Conservation (phyloP, 2,888 invertebrate species). For the Galeruca laticollis region DNA sequence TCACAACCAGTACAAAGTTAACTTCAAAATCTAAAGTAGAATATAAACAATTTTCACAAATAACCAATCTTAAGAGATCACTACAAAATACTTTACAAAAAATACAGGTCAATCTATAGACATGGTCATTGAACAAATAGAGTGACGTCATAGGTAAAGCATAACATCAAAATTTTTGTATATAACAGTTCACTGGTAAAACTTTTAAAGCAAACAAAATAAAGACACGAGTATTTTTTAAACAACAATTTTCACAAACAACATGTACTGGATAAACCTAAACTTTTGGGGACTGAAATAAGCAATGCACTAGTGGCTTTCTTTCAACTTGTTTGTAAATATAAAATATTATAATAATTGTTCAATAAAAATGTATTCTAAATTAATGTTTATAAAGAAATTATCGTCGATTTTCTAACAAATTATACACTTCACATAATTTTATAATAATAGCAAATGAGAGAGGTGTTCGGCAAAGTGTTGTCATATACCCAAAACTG, state of each 20-base stretch:
- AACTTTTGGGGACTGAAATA: not conserved
- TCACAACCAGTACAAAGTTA: slow-evolving; percentile 49
- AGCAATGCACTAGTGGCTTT: not conserved
- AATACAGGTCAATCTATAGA: slow-evolving; percentile 13
- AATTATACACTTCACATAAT: no score
- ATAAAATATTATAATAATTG: no score
- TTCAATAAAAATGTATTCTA: no score
- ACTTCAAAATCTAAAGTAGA: slow-evolving; percentile 20
- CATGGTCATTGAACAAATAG: not conserved
- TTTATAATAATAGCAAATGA: no score
- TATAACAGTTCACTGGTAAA: slow-evolving; percentile 14
- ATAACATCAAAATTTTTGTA: slow-evolving; percentile 17
- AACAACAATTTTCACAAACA: not conserved
- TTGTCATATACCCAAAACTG: no score
- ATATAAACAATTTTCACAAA: slow-evolving; percentile 10
- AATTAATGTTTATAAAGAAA: no score
- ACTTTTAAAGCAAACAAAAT: not conserved
- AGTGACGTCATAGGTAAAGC: not conserved
- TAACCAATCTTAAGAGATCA: slow-evolving; percentile 25
- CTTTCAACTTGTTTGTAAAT: not conserved
- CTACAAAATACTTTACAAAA: slow-evolving; percentile 31
- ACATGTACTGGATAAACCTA: not conserved
- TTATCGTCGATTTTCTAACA: no score
- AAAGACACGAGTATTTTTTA: slow-evolving; percentile 2
- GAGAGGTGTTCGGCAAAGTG: no score